A percentile compares a stretch with the other conserved stretches of the same genome.
These are phyloP conservation scores for Sminthurides aquaticus DNA, from an alignment of 2,888 invertebrate genomes.

Conservation along the genomic window DNA sequence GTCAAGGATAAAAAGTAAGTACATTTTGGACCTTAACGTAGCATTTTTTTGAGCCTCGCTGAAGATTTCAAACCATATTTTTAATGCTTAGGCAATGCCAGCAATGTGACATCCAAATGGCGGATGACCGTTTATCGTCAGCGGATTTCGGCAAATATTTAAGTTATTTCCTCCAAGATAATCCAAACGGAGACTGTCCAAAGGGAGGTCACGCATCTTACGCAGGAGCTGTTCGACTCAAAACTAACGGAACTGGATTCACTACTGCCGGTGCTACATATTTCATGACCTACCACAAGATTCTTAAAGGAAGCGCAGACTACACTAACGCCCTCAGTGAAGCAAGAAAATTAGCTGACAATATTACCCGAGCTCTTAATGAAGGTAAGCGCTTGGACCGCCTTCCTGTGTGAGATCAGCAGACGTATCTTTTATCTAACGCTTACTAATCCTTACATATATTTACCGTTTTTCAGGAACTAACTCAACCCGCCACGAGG, in stretches of 20 bases:
- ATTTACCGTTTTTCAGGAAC: too few species aligned
- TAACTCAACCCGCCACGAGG: slow-evolving; percentile 40
- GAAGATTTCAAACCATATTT: too few species aligned
- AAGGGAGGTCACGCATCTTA: slow-evolving; percentile 84
- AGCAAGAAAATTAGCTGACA: slow-evolving; percentile 65
- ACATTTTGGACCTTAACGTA: not conserved
- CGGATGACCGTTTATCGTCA: slow-evolving; percentile 43
- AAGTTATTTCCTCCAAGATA: slow-evolving; percentile 74
- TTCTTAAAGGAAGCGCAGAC: slow-evolving; percentile 69
- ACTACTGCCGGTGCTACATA: slow-evolving; percentile 59
- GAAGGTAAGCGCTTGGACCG: slow-evolving; percentile 46
- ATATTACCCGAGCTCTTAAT: slow-evolving; percentile 66
- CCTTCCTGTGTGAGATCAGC: too few species aligned
- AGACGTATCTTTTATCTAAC: not conserved
- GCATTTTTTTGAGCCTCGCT: slow-evolving; percentile 4
- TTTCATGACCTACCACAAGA: slow-evolving; percentile 85
- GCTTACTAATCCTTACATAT: too few species aligned
- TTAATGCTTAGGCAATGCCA: slow-evolving; percentile 46
- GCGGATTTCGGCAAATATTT: slow-evolving; percentile 62
- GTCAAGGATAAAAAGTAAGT: slow-evolving; percentile 7
- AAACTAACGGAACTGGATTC: slow-evolving; percentile 1
- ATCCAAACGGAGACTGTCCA: slow-evolving; percentile 64
- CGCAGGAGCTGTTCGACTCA: slow-evolving; percentile 51
- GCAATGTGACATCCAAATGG: slow-evolving; percentile 52
- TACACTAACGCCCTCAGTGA: slow-evolving; percentile 73